Evolutionary conservation across 2,113 vertebrate species (phyloP), one percentile per base, ranked within the genome.

Genomic region (Chaetodon auriga): DNA sequence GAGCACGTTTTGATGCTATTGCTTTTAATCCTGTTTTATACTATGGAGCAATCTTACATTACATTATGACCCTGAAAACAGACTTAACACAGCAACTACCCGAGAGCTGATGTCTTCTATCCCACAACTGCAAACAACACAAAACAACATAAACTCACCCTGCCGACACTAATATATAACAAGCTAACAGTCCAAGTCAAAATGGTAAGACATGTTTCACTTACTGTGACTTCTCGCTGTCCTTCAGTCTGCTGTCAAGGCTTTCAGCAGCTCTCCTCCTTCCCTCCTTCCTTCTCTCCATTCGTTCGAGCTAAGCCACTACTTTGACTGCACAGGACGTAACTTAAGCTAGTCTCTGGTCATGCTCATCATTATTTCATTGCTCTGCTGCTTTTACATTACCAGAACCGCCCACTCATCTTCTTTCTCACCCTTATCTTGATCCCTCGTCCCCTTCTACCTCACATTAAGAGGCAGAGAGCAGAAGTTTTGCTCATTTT

Each of bases 311-410:
- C 78, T 69, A 60, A 90, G 85, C 81, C 77, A 83, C 85, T 85
- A 84, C 87, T 88, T 94, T 87, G 68, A 79, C 82, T 48, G 77
- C 89, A 68, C 81, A 79, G 90, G 75, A 87, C 80, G 95, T 96
- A 96, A 96, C 93, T 92, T 89, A 95, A 96, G 87, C 94, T 93
- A 82, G 88, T 83, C 87, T 86, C 85, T 72, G 89, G 78, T 89
- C 87, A 70, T 54, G 81, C 93, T 96, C 95, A 96, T 96, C 87
- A 96, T 94, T 96, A 95, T 95, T 96, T 95, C 92, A 96, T 94
- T 91, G 88, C 87, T 94, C 85, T 68, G 43, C 81, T 91, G 88
- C 91, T 88, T 92, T 94, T 89, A 63, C 92, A 79, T 81, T 83
- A 88, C 84, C 75, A 91, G 90, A 86, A 77, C 89, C 87, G 64